A percentile compares a stretch with the other conserved stretches of the same genome.
Evolutionary conservation across 2,113 vertebrate species (phyloP).

Genomic region (Apodemus speciosus): DNA sequence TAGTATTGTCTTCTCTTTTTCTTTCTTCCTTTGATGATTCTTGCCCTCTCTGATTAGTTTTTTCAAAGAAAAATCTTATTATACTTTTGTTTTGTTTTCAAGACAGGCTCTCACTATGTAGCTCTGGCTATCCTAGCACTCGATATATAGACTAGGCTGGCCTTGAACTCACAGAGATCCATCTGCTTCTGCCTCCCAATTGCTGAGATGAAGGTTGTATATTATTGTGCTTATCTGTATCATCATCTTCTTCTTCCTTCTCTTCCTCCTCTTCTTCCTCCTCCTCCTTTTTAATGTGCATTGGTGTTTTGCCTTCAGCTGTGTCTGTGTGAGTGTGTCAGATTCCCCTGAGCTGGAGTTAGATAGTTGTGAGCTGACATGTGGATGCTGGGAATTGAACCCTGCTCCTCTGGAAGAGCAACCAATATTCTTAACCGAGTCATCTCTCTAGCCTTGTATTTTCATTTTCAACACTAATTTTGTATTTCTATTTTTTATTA

Average conservation of each 20-base stretch:
- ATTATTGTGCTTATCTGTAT: background rate
- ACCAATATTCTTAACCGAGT: background rate
- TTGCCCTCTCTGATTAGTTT: background rate
- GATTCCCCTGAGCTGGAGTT: background rate
- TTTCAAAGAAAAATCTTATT: constrained; percentile 40
- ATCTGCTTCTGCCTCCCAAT: background rate
- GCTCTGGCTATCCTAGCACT: background rate
- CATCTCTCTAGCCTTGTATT: background rate
- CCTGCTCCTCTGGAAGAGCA: background rate
- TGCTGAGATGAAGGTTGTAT: background rate
- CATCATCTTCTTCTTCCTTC: background rate
- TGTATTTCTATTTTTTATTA: constrained; percentile 22
- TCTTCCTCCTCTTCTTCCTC: background rate
- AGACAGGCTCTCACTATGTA: background rate
- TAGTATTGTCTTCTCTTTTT: background rate
- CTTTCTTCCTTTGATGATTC: background rate
- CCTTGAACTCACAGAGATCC: background rate
- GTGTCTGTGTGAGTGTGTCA: background rate
- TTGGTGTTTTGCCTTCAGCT: background rate
- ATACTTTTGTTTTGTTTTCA: background rate
- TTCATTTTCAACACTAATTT: constrained; percentile 32
- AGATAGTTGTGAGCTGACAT: background rate
- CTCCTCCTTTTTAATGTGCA: background rate
- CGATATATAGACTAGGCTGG: background rate
- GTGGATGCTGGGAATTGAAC: background rate